A percentile compares a stretch with the other conserved stretches of the same genome.
phyloP scores from a whole-genome alignment of 2,797 vertebrate genomes.

The Ataeniobius toweri region DNA sequence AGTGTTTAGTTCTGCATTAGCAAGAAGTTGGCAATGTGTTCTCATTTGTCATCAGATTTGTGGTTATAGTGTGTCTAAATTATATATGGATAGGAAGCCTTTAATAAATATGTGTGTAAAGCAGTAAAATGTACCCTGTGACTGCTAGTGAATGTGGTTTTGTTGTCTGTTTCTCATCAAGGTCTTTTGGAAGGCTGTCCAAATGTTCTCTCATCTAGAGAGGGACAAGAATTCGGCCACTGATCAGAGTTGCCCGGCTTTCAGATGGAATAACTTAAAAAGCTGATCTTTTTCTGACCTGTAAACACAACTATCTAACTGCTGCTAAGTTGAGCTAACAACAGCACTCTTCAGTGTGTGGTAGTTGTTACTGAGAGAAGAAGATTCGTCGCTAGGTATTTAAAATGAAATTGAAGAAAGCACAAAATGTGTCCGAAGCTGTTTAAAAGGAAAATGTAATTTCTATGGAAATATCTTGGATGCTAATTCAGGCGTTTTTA shows the following conservation, averaged over 20 bases:
- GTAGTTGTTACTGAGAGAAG: background rate
- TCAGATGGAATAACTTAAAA: background rate
- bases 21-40: too few species aligned
- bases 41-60: too few species aligned
- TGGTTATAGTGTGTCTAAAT: background rate
- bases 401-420: background rate
- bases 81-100: too few species aligned
- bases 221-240: background rate
- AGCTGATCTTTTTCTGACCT: background rate
- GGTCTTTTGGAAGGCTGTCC: background rate
- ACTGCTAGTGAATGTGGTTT: background rate
- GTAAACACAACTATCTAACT: background rate
- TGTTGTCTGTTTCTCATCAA: background rate
- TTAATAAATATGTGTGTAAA: too few species aligned
- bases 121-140: too few species aligned
- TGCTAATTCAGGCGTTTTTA: background rate
- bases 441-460: background rate
- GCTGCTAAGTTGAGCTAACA: background rate
- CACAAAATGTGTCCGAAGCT: background rate
- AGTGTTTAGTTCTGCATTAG: background rate
- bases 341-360: slow-evolving; percentile 1
- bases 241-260: background rate
- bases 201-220: background rate
- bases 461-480: background rate
- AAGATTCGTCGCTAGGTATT: background rate